These are phyloP conservation scores for Tenthredo notha DNA, from an alignment of 2,888 invertebrate species.

Conservation along the genomic window DNA sequence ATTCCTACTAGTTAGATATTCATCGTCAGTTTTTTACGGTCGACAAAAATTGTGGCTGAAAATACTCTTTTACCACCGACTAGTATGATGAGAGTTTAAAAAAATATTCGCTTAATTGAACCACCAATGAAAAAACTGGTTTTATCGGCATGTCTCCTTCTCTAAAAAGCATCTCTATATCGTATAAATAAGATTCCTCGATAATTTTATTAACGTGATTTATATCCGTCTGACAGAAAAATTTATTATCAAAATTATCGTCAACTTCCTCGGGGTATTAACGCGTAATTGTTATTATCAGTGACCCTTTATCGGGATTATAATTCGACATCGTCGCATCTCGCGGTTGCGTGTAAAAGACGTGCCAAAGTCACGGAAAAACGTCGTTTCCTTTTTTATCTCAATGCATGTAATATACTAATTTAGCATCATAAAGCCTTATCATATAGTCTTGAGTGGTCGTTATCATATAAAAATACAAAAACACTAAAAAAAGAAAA, in stretches of 20 bases:
- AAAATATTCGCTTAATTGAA: background rate
- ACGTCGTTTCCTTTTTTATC: background rate
- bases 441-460: background rate
- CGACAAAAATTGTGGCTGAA: background rate
- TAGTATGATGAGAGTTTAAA: background rate
- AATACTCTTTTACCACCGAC: background rate
- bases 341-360: background rate
- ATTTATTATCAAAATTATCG: background rate
- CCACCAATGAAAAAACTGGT: background rate
- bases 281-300: background rate
- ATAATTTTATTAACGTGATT: background rate
- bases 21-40: slow-evolving; percentile 26
- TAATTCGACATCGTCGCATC: background rate
- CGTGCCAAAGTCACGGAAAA: background rate
- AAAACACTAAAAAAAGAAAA: background rate
- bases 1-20: slow-evolving; percentile 6
- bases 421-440: background rate
- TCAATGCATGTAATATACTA: background rate
- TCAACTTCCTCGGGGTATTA: background rate
- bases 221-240: background rate
- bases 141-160: background rate
- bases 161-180: background rate
- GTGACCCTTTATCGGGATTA: background rate
- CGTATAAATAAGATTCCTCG: background rate
- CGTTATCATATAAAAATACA: background rate